phyloP scores from a whole-genome alignment of 2,113 vertebrate species.

The Cygnus buccinator region DNA sequence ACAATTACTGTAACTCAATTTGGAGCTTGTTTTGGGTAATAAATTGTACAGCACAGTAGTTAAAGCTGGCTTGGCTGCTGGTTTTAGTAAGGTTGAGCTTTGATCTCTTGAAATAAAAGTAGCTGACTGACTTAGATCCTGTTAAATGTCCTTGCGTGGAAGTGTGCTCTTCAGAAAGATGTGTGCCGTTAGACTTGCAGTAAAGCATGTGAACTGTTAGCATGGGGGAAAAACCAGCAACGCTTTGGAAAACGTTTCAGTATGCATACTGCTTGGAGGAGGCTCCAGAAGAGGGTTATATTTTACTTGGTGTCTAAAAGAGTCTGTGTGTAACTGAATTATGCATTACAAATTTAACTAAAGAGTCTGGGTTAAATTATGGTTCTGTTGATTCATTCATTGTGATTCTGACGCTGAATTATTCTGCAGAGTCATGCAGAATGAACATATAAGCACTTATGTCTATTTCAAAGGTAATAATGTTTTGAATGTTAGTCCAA shows the following conservation, averaged over 20 bases:
- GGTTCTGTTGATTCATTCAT: background rate
- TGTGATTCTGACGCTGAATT: background rate
- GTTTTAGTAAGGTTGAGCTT: background rate
- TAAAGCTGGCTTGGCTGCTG: background rate
- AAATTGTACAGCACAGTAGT: background rate
- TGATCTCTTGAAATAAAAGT: background rate
- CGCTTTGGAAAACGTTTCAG: accelerated
- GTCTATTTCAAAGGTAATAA: background rate
- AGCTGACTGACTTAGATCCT: background rate
- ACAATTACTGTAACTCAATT: conserved; percentile 3
- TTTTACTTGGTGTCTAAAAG: background rate
- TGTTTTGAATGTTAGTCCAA: background rate
- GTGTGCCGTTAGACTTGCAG: background rate
- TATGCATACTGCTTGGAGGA: background rate
- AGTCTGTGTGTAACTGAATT: background rate
- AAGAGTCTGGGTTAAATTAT: background rate
- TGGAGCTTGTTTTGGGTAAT: conserved; percentile 23
- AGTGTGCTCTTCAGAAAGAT: background rate
- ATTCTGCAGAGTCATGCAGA: conserved; percentile 22
- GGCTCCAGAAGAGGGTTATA: background rate
- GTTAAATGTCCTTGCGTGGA: background rate
- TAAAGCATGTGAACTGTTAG: background rate
- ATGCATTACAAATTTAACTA: background rate
- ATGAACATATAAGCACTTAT: background rate
- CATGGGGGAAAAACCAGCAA: accelerated